Evolutionary conservation across 2,113 vertebrate genomes (phyloP).

Genomic region (Talpa occidentalis): DNA sequence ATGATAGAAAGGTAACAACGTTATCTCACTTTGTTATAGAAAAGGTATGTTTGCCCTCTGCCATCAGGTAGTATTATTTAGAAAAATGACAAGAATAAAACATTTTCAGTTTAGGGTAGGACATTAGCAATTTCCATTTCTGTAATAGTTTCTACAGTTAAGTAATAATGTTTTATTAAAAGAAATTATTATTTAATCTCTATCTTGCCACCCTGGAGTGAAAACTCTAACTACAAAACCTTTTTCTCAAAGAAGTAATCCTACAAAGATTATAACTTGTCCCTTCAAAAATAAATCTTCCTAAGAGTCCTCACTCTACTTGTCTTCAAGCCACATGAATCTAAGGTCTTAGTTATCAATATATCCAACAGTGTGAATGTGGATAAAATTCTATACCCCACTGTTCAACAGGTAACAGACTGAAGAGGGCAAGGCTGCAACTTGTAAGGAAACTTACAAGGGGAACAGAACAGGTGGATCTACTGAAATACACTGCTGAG

Average conservation of each 20-base stretch:
- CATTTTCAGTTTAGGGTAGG: background rate
- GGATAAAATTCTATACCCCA: background rate
- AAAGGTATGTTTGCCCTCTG: background rate
- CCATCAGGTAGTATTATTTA: background rate
- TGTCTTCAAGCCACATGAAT: background rate
- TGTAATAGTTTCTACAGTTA: background rate
- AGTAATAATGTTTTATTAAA: constrained; percentile 6
- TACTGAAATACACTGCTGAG: too few species aligned
- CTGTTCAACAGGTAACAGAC: background rate
- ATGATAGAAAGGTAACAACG: background rate
- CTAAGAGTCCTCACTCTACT: background rate
- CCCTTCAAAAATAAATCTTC: background rate
- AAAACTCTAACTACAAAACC: constrained; percentile 38
- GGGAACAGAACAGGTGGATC: background rate
- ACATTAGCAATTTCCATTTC: background rate
- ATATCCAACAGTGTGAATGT: background rate
- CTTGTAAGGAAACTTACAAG: background rate
- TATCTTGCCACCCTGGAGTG: background rate
- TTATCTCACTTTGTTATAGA: background rate
- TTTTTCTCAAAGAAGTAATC: constrained; percentile 26
- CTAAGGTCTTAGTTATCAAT: background rate
- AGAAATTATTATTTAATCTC: background rate
- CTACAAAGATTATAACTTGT: background rate
- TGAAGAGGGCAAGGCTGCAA: background rate
- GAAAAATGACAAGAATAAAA: background rate